Conservation (phyloP, 2,113 vertebrate genomes). For the Acrocephalus kingi region DNA sequence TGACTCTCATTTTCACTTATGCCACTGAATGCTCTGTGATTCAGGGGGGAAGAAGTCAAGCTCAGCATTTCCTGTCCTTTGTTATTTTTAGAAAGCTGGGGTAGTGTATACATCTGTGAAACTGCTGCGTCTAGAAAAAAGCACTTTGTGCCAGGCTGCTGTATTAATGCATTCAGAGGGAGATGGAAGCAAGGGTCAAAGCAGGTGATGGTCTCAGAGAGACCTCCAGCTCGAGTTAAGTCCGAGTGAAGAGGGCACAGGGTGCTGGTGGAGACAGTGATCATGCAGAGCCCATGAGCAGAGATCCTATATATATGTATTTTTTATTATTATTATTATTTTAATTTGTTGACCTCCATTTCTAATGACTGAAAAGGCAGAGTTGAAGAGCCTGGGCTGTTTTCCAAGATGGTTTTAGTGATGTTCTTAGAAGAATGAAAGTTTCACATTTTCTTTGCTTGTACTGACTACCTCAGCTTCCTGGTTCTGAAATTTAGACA, state of each 20-base stretch:
- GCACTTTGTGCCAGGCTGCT: background rate
- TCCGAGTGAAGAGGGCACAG: background rate
- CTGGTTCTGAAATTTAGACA: background rate
- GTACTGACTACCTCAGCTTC: background rate
- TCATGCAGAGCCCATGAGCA: background rate
- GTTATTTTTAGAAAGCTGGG: constrained; percentile 31
- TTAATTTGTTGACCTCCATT: background rate
- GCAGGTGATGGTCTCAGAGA: background rate
- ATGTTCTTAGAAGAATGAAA: background rate
- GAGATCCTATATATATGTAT: background rate
- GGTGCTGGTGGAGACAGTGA: background rate
- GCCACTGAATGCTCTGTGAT: background rate
- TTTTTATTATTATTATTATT: too few relatives aligned
- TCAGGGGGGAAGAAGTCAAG: background rate
- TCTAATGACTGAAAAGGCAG: background rate
- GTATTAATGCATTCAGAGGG: background rate
- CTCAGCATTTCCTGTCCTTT: background rate
- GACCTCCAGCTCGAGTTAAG: background rate
- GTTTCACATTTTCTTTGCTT: background rate
- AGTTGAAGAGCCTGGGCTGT: background rate
- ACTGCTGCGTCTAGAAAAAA: background rate
- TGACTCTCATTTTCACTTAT: constrained; percentile 23
- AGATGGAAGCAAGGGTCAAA: background rate
- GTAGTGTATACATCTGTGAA: background rate
- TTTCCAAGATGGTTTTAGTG: background rate